These are phyloP conservation scores for Cuculus canorus DNA, from an alignment of 2,797 vertebrate genomes.

Conservation along the genomic window DNA sequence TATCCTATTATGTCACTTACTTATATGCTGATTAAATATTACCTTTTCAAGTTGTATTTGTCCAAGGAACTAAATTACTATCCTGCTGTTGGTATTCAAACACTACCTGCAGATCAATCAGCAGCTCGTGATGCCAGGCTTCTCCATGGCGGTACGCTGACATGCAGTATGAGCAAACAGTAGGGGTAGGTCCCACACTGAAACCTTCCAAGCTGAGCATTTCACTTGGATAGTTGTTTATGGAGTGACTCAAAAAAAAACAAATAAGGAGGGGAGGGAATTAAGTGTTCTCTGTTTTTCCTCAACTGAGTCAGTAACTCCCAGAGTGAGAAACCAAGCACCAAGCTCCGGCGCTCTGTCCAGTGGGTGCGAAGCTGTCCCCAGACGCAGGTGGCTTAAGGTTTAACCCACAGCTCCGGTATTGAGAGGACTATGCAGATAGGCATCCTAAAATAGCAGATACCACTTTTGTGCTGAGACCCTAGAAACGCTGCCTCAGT, in stretches of 20 bases:
- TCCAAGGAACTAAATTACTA: background rate
- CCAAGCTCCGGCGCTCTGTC: background rate
- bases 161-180: background rate
- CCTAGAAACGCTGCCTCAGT: background rate
- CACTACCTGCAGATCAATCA: background rate
- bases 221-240: background rate
- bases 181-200: background rate
- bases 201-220: background rate
- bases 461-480: background rate
- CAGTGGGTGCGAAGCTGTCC: background rate
- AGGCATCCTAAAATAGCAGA: background rate
- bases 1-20: background rate
- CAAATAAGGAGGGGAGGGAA: background rate
- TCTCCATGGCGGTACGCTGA: background rate
- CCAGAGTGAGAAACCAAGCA: background rate
- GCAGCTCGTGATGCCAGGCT: background rate
- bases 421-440: background rate
- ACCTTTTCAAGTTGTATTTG: background rate
- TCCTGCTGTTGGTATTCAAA: background rate
- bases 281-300: background rate
- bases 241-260: background rate
- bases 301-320: background rate
- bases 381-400: accelerated
- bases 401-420: background rate
- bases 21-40: background rate